Conservation (phyloP, 2,888 invertebrate species). For the Deilephila elpenor region DNA sequence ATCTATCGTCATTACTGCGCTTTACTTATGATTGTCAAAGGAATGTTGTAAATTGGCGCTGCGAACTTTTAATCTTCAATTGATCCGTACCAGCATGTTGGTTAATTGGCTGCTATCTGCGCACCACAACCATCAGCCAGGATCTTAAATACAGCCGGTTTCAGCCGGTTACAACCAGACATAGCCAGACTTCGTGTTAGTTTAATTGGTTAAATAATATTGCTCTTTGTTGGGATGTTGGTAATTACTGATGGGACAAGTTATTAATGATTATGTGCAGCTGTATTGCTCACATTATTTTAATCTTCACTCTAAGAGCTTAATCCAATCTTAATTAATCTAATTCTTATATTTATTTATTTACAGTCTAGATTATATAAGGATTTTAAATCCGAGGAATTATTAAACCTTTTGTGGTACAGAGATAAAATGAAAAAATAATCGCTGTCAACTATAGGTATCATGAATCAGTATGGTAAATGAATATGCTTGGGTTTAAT, state of each 20-base stretch:
- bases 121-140: not conserved
- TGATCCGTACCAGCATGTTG: not conserved
- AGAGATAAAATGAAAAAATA: no score
- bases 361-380: no score
- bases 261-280: no score
- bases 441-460: no score
- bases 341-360: no score
- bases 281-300: no score
- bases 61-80: constrained; percentile 22
- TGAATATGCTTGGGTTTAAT: no score
- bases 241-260: not conserved
- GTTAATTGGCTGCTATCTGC: constrained; percentile 8
- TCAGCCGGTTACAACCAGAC: not conserved
- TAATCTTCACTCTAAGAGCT: no score
- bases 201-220: constrained; percentile 15
- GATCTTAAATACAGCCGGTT: constrained; percentile 17
- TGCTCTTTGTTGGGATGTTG: not conserved
- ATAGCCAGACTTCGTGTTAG: not conserved
- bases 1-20: not conserved
- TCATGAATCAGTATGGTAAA: no score
- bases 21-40: not conserved
- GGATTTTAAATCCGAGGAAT: no score
- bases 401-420: no score
- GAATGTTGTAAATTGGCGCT: constrained; percentile 2
- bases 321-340: no score